Evolutionary conservation across 2,113 vertebrate genomes (phyloP).

Genomic region (Okapia johnstoni): DNA sequence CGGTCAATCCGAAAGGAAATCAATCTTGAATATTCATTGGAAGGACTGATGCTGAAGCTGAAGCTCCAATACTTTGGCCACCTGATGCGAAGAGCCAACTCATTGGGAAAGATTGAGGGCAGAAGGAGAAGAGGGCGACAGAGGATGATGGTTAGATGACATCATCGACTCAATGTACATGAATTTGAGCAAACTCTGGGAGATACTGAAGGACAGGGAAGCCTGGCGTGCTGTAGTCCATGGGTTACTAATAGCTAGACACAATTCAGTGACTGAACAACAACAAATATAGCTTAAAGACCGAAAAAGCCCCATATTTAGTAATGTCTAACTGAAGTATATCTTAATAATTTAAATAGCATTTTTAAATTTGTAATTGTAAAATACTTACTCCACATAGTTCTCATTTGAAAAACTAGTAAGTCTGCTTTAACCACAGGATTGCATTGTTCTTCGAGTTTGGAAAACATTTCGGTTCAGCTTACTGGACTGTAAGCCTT

Average conservation of each 20-base stretch:
- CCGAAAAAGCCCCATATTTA: neutral
- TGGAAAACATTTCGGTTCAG: neutral
- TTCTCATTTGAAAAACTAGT: constrained; percentile 11
- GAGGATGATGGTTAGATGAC: neutral
- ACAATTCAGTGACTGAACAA: neutral
- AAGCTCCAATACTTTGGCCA: neutral
- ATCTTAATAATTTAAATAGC: constrained; percentile 12
- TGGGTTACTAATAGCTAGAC: neutral
- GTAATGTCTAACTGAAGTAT: neutral
- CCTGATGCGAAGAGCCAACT: neutral
- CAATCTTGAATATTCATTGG: neutral
- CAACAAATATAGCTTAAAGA: neutral
- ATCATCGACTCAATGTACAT: neutral
- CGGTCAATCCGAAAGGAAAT: neutral
- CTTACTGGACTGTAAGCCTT: neutral
- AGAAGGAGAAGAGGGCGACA: neutral
- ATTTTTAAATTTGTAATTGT: neutral
- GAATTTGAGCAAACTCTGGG: neutral
- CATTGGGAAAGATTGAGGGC: neutral
- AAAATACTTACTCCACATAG: neutral
- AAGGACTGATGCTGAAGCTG: neutral
- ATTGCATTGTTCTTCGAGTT: neutral
- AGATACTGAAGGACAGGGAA: neutral
- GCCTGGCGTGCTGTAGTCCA: neutral
- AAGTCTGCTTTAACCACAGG: neutral